Evolutionary conservation across 92 coral and sea anemone species (phyloP).

Genomic region (Phenganax stokvisi): DNA sequence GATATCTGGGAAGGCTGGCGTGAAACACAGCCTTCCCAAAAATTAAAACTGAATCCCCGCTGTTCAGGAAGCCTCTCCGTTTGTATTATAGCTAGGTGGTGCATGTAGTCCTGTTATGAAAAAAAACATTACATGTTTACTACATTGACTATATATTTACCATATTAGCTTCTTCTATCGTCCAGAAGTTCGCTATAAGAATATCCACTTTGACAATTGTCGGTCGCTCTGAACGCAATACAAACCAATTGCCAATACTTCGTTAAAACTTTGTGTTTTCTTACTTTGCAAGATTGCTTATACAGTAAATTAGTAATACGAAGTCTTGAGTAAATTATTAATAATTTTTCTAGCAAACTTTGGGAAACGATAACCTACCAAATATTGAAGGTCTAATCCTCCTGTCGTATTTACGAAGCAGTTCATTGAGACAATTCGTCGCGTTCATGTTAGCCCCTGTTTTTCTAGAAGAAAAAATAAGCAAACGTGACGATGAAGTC

Average conservation of each 20-base stretch:
- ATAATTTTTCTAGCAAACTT: background rate
- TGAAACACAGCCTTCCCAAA: too few species aligned
- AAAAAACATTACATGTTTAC: too few species aligned
- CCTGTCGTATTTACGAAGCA: constrained; percentile 60
- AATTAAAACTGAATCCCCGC: too few species aligned
- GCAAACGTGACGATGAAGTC: background rate
- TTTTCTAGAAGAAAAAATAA: constrained; percentile 15
- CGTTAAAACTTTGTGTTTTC: too few species aligned
- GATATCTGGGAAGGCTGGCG: too few species aligned
- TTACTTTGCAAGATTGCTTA: too few species aligned
- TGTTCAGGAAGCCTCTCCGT: too few species aligned
- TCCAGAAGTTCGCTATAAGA: constrained; percentile 93
- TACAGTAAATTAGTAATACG: too few species aligned
- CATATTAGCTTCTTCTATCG: constrained; percentile 97
- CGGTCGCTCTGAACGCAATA: constrained; percentile 52
- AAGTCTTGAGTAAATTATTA: background rate
- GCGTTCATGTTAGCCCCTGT: constrained; percentile 46
- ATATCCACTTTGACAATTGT: constrained; percentile 83
- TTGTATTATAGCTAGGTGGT: too few species aligned
- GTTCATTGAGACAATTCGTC: constrained; percentile 48
- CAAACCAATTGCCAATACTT: constrained; percentile 1
- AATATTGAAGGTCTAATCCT: constrained; percentile 75
- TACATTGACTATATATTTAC: constrained; percentile 35
- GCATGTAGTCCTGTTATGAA: too few species aligned
- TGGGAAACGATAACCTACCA: constrained; percentile 48